Evolutionary conservation across 2,888 invertebrate genomes (phyloP).

Genomic region (Acholoe squamosa): DNA sequence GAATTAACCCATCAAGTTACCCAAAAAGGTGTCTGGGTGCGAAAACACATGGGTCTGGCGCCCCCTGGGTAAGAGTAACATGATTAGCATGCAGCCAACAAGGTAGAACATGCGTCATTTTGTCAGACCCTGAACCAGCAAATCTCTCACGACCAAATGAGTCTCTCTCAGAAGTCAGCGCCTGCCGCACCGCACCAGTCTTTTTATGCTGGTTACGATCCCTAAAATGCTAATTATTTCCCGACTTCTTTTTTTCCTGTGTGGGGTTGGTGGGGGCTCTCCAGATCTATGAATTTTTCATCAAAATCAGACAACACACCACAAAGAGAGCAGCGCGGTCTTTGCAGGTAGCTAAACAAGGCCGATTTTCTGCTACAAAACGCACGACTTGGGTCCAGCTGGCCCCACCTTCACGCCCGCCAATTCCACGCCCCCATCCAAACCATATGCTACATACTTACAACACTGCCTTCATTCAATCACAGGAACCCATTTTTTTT

Average conservation of each 20-base stretch:
- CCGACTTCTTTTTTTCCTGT: not conserved
- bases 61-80: not conserved
- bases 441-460: constrained; percentile 60
- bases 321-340: not conserved
- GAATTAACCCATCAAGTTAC: not conserved
- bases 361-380: constrained; percentile 53
- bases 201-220: constrained; percentile 34
- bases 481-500: constrained; percentile 19
- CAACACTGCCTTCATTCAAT: not conserved
- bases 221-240: constrained; percentile 30
- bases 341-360: constrained; percentile 19
- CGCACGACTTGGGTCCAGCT: constrained; percentile 13
- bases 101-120: not conserved
- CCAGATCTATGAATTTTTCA: constrained; percentile 39
- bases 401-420: not conserved
- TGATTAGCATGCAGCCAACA: constrained; percentile 37
- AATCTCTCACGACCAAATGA: constrained; percentile 41
- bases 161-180: not conserved
- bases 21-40: constrained; percentile 22
- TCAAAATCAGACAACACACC: constrained; percentile 12
- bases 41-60: not conserved
- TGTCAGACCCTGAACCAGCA: constrained; percentile 37
- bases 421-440: not conserved
- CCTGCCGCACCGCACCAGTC: not conserved
- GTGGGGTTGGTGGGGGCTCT: not conserved